Evolutionary conservation across 2,888 invertebrate species (phyloP).

Genomic region (Teleiodes luculella): DNA sequence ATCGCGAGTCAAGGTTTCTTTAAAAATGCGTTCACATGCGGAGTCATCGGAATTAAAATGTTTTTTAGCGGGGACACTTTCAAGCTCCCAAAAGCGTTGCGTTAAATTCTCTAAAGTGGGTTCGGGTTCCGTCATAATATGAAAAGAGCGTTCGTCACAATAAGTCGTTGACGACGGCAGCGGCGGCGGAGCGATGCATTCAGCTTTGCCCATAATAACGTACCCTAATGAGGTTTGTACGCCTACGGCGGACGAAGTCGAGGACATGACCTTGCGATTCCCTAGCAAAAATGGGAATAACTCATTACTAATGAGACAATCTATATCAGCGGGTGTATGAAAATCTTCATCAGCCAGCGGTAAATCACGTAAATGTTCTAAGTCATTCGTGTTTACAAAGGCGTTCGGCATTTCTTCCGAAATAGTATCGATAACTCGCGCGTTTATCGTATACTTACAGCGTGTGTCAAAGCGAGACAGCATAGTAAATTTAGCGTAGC

Average conservation of each 20-base stretch:
- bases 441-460: not conserved
- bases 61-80: conserved; percentile 12
- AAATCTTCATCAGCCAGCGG: conserved; percentile 9
- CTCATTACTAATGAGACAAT: conserved; percentile 7
- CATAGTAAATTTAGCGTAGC: not conserved
- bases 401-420: conserved; percentile 3
- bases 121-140: no score
- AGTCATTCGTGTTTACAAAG: not conserved
- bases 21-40: conserved; percentile 9
- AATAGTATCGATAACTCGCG: conserved; percentile 4
- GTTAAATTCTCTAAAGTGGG: conserved; percentile 3
- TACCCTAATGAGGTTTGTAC: conserved; percentile 11
- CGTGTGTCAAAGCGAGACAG: conserved; percentile 6
- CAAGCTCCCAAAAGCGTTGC: conserved; percentile 17
- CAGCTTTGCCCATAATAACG: conserved; percentile 8
- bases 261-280: not conserved
- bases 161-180: no score
- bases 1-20: conserved; percentile 4
- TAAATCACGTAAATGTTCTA: not conserved
- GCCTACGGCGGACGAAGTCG: not conserved
- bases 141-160: no score
- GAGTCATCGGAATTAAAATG: conserved; percentile 13
- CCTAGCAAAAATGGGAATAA: conserved; percentile 3
- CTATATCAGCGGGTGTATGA: not conserved
- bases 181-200: not conserved